These are phyloP conservation scores for Cantharis nigra DNA, from an alignment of 2,888 invertebrate species.

Conservation along the genomic window DNA sequence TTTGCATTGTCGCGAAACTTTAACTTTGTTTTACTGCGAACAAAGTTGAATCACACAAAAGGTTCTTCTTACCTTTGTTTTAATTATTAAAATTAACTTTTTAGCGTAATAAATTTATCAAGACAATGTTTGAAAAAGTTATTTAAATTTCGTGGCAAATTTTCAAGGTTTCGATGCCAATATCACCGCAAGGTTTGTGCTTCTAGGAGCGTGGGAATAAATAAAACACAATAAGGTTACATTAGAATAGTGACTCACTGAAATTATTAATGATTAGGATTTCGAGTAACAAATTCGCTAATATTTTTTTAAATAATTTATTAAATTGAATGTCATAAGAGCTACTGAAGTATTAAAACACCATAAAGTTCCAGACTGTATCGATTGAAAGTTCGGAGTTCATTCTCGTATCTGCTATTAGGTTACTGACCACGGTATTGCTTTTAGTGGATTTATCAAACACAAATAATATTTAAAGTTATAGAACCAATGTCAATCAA, in stretches of 20 bases:
- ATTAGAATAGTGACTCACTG: constrained; percentile 8
- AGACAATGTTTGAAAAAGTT: not conserved
- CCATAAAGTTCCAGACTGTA: constrained; percentile 34
- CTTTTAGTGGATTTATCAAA: constrained; percentile 19
- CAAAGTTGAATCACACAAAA: not conserved
- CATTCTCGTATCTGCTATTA: constrained; percentile 38
- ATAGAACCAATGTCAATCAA: constrained; percentile 14
- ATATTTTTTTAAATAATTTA: not conserved
- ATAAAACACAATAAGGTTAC: constrained; percentile 9
- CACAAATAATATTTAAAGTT: constrained; percentile 5
- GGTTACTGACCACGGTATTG: constrained; percentile 39
- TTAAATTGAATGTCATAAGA: not conserved
- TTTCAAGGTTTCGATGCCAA: constrained; percentile 12
- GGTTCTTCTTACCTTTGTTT: not conserved
- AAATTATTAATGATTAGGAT: constrained; percentile 12
- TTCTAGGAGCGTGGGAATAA: constrained; percentile 14
- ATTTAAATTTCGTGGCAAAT: constrained; percentile 1
- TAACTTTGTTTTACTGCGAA: not conserved
- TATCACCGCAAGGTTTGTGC: constrained; percentile 8
- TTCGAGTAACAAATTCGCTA: not conserved
- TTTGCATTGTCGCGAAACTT: not conserved
- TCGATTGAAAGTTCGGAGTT: constrained; percentile 38
- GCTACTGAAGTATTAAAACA: constrained; percentile 10
- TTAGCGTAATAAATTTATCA: not conserved
- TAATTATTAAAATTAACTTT: not conserved